phyloP scores from a whole-genome alignment of 1,140 invertebrate genomes.

The Augochlora pura region DNA sequence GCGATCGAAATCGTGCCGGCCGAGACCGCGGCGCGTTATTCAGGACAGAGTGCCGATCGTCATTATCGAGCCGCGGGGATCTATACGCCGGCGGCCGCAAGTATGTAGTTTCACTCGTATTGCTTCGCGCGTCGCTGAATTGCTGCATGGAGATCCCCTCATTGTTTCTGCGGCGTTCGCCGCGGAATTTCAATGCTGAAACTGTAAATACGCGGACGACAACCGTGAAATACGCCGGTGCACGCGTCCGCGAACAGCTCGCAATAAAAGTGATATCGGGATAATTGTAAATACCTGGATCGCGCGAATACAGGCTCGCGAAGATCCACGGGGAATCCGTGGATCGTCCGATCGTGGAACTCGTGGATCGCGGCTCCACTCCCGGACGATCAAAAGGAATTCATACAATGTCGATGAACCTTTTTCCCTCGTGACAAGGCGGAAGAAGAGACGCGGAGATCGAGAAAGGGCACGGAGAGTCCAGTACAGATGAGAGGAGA shows the following conservation, averaged over 20 bases:
- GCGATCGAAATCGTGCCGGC: conserved; percentile 34
- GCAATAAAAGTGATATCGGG: conserved; percentile 17
- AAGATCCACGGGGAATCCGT: conserved; percentile 1
- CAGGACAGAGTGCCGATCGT: conserved; percentile 23
- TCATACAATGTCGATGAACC: conserved; percentile 41
- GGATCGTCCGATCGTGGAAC: not conserved
- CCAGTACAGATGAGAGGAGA: not conserved
- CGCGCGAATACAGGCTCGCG: not conserved
- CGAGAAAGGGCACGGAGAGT: conserved; percentile 7
- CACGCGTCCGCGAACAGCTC: not conserved
- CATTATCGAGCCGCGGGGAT: conserved; percentile 40
- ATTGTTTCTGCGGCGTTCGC: conserved; percentile 29
- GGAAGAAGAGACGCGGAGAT: not conserved
- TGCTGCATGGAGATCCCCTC: conserved; percentile 28
- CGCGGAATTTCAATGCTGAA: conserved; percentile 8
- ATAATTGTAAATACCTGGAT: not conserved
- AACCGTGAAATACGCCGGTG: not conserved
- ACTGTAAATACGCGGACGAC: not conserved
- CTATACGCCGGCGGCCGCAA: not conserved
- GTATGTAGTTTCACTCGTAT: conserved; percentile 61
- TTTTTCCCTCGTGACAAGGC: conserved; percentile 34
- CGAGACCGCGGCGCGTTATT: conserved; percentile 37
- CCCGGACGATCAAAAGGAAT: not conserved
- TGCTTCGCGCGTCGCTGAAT: conserved; percentile 60
- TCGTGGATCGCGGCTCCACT: not conserved